These are phyloP conservation scores for Macroglossus sobrinus DNA, from an alignment of 2,113 vertebrate genomes.

Conservation along the genomic window DNA sequence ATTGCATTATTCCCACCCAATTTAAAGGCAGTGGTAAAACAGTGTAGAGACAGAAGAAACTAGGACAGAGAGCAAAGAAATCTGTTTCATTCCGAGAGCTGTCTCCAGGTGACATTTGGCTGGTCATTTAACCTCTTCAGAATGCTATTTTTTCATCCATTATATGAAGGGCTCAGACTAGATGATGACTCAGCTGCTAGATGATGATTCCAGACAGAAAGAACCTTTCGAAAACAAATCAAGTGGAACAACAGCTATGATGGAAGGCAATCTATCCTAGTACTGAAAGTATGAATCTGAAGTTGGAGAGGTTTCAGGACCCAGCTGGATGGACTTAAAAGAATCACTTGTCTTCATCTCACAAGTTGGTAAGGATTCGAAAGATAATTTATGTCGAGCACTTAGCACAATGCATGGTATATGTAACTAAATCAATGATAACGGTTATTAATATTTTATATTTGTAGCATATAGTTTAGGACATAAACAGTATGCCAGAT, in stretches of 20 bases:
- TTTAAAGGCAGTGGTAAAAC: not conserved
- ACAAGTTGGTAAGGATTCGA: not conserved
- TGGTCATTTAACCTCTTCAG: not conserved
- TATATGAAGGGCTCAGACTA: slow-evolving; percentile 10
- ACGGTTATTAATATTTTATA: not conserved
- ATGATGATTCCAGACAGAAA: slow-evolving; percentile 1
- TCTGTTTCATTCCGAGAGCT: not conserved
- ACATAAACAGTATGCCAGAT: not conserved
- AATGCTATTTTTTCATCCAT: not conserved
- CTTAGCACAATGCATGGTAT: not conserved
- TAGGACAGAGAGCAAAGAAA: not conserved
- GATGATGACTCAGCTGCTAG: not conserved
- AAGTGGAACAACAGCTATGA: slow-evolving; percentile 21
- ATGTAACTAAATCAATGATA: slow-evolving; percentile 7
- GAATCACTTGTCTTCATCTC: not conserved
- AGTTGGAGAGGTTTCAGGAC: not conserved
- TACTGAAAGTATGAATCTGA: not conserved
- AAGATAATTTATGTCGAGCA: not conserved
- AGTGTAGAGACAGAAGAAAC: not conserved
- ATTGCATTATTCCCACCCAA: not conserved
- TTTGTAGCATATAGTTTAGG: not conserved
- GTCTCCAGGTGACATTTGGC: not conserved
- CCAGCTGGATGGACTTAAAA: not conserved
- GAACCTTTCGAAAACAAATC: slow-evolving; percentile 42
- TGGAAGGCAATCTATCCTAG: slow-evolving; percentile 1